Conservation (phyloP, 2,888 invertebrate genomes). For the Parnassius glacialis region DNA sequence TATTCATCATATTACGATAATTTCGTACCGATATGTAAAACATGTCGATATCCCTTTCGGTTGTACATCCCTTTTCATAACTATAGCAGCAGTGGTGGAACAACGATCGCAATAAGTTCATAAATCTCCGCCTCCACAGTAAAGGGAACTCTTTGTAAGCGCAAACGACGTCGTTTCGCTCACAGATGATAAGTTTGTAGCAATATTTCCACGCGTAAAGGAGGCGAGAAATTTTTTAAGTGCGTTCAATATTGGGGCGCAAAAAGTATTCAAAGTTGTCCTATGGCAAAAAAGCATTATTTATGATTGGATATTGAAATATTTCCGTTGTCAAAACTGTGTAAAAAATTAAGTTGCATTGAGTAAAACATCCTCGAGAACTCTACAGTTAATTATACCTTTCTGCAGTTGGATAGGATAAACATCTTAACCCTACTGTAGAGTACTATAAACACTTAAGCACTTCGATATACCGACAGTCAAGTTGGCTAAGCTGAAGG, state of each 20-base stretch:
- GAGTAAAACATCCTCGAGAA: too few relatives aligned
- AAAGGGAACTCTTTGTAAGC: slow-evolving; percentile 16
- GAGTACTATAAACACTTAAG: too few relatives aligned
- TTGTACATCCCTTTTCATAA: background rate
- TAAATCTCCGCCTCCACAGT: slow-evolving; percentile 21
- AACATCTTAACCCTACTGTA: too few relatives aligned
- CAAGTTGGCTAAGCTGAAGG: too few relatives aligned
- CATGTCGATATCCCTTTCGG: background rate
- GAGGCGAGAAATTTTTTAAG: slow-evolving; percentile 5
- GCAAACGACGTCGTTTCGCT: slow-evolving; percentile 18
- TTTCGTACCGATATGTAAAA: too few relatives aligned
- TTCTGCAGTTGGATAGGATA: too few relatives aligned
- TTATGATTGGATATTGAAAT: too few relatives aligned
- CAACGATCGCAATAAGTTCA: slow-evolving; percentile 15
- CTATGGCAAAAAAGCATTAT: background rate
- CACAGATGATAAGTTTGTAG: slow-evolving; percentile 7
- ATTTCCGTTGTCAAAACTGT: too few relatives aligned
- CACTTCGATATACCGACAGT: too few relatives aligned
- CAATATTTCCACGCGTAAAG: slow-evolving; percentile 10
- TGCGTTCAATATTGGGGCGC: background rate
- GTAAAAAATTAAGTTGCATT: too few relatives aligned
- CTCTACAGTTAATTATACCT: too few relatives aligned
- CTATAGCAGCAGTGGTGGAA: slow-evolving; percentile 3
- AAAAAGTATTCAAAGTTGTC: background rate
- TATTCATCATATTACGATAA: too few relatives aligned